Evolutionary conservation across 2,888 invertebrate species (phyloP).

Genomic region (Tipula vernalis): DNA sequence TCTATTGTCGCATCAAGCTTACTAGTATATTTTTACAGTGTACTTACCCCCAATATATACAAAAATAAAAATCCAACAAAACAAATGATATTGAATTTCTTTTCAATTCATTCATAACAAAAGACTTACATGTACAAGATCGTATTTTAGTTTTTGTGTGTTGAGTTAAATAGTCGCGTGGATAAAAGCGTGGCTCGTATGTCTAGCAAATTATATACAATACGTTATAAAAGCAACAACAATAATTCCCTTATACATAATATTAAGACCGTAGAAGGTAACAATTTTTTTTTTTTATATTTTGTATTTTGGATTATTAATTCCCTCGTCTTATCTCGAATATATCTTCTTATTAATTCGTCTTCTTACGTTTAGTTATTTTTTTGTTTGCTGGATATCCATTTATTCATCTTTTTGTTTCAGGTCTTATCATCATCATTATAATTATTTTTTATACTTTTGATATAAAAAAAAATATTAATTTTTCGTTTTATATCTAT

Average conservation of each 20-base stretch:
- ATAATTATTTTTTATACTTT: neutral
- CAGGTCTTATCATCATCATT: neutral
- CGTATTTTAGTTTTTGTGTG: neutral
- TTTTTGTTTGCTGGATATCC: neutral
- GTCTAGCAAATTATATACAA: constrained; percentile 4
- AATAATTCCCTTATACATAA: neutral
- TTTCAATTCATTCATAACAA: neutral
- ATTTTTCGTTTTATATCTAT: neutral
- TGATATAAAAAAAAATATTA: neutral
- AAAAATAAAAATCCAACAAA: neutral
- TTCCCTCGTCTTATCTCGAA: neutral
- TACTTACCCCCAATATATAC: neutral
- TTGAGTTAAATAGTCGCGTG: constrained; percentile 14
- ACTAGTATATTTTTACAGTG: neutral
- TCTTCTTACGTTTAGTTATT: neutral
- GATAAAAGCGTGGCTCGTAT: constrained; percentile 15
- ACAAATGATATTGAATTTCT: neutral
- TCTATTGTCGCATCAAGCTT: neutral
- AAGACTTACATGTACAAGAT: neutral
- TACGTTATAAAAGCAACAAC: neutral
- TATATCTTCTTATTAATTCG: neutral
- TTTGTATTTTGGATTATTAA: neutral
- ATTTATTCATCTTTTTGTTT: neutral
- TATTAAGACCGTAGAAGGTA: neutral
- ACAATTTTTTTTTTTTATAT: neutral